Base-by-base conservation (phyloP, 1,140 invertebrate species). In the Lepidurus apus region DNA sequence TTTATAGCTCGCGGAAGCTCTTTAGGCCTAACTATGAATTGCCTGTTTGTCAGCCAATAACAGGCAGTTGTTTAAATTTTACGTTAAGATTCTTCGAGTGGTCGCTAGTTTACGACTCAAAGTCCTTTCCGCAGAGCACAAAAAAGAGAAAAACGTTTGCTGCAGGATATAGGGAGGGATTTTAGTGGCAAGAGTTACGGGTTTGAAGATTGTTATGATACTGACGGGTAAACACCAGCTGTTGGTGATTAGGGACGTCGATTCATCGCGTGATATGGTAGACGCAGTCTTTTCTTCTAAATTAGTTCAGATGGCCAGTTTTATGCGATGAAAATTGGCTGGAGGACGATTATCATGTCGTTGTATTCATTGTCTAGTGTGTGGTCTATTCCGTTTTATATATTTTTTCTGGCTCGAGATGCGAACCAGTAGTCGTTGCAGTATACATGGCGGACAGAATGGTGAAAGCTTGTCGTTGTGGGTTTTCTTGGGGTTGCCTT, bases 141-240 rank as follows among this genome's bases (percentile, higher is more conserved):
- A 34, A 34, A 34, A 34, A 34, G 34, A 34, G 34, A 4, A 34
- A 34, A 34, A 34, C 34, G 7, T 65, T 65, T 7, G 6, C 13
- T 21, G 45, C 10, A 47, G 6, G 7, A 13, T 17, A 65, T 4
- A 65, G 53, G 47, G 10, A 47, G 1, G 5, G 17, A n/a, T 65
- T 65, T 65, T 65, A 65, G 7, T 65, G 53, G 53, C 53, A 65
- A 17, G 7, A 65, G 53, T 65, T 65, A 65, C 53, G 53, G 34
- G 53, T 65, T 65, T 65, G 21, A 65, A 65, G 53, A 65, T 65
- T 65, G 53, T 65, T 65, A n/a, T 65, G 8, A 65, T 65, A 65
- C 53, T 65, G 17, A 21, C 53, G 13, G 45, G 8, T 5, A 65
- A 65, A 65, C 53, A 65, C 53, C 53, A 65, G 53, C 53, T 65